Base-by-base conservation (phyloP, 1,140 invertebrate species). In the Pogonomyrmex californicus region DNA sequence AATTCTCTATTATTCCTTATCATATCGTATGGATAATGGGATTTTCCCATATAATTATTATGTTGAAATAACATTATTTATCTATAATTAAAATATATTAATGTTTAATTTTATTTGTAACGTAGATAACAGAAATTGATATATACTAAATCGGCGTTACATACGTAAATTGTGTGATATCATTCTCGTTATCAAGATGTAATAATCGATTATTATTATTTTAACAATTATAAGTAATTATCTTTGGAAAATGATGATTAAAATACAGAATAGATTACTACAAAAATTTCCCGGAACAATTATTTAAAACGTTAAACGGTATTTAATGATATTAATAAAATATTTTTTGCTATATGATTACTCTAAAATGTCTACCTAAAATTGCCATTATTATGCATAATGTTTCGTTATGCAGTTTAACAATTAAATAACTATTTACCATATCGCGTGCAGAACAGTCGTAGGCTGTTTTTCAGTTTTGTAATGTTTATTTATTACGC, bases 291-390 rank as follows among this genome's bases (percentile, higher is more conserved):
- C 33, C 79, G 68, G 12, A 73, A 60, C 70, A 83, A 62, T 75
- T 2, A 73, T 60, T 75, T 83, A 73, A 60, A 83, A 54, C 7
- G 14, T 66, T 66, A 44, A 83, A 75, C n/a, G 23, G 10, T 62
- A 75, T 49, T 83, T 81, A 41, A 81, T 70, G 54, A 81, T 70
- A 81, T 49, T 81, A 81, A 81, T 81, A 81, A 81, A 81, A 56
- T 54, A 51, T 51, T 17, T 49, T 79, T 81, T 54, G 12, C 63
- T 30, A 56, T 41, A 47, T 70, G 41, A 81, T 81, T 81, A 70
- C 23, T 70, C 14, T 68, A 68, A 81, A 70, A 44, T 56, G 36
- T 54, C 36, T 68, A 81, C 14, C 41, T 70, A 54, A 81, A 81
- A 81, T 81, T 56, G 49, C 47, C 41, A n/a, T 17, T 7, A 17